phyloP scores from a whole-genome alignment of 1,140 invertebrate species.

The Brachionus asplanchnoidis region DNA sequence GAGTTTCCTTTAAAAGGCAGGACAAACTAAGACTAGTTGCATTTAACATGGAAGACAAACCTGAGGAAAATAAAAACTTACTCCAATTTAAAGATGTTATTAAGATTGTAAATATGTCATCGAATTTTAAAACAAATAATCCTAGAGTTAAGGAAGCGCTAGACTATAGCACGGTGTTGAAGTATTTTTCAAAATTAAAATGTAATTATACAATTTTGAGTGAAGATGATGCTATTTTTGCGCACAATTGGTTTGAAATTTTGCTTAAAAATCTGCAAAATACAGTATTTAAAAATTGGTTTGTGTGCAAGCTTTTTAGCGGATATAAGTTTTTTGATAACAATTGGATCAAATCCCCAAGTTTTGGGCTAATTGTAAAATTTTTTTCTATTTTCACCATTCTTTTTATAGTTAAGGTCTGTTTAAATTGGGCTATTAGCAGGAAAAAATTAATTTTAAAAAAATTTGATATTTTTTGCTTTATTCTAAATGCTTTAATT shows the following conservation, averaged over 20 bases:
- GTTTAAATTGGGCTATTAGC: neutral
- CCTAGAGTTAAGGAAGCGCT: neutral
- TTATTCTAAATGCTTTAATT: neutral
- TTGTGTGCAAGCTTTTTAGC: neutral
- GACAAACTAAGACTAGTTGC: too few species aligned
- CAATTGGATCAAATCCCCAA: neutral
- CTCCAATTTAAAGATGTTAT: neutral
- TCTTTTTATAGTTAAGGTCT: neutral
- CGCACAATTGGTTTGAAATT: neutral
- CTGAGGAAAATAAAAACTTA: neutral
- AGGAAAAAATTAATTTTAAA: neutral
- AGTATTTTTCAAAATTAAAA: neutral
- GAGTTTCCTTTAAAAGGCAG: too few species aligned
- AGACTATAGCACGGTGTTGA: neutral
- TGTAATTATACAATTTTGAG: constrained; percentile 4
- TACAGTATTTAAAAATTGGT: too few species aligned
- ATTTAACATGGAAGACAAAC: too few species aligned
- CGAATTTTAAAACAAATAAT: neutral
- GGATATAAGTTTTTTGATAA: constrained; percentile 34
- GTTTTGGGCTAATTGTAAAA: neutral
- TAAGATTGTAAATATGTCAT: constrained; percentile 5
- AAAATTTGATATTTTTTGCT: neutral
- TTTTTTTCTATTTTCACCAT: neutral
- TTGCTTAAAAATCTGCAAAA: neutral
- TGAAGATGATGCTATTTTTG: constrained; percentile 22